Evolutionary conservation across 35 echinoderm and acorn worm genomes (phyloP).

Genomic region (Acanthaster planci): DNA sequence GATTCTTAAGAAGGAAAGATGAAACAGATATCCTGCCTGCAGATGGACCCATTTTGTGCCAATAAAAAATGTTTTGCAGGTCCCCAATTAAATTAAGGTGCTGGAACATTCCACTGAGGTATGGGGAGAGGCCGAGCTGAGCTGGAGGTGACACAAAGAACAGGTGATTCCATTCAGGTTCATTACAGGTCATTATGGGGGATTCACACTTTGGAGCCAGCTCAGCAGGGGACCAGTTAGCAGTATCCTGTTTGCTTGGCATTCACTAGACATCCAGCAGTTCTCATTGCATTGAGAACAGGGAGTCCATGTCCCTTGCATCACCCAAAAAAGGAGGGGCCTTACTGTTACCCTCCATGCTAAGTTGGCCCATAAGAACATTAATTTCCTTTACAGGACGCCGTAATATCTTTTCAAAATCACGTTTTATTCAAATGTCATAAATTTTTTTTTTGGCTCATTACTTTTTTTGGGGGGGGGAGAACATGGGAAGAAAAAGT

Average conservation of each 20-base stretch:
- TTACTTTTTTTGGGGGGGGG: too few species aligned
- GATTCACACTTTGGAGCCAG: conserved; percentile 26
- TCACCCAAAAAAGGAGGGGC: not conserved
- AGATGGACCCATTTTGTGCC: too few species aligned
- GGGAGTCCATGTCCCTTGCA: not conserved
- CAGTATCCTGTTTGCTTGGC: conserved; percentile 18
- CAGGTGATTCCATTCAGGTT: conserved; percentile 26
- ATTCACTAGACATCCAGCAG: not conserved
- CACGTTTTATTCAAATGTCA: not conserved
- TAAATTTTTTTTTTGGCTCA: too few species aligned
- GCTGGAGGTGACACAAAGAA: conserved; percentile 15
- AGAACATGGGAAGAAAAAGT: too few species aligned
- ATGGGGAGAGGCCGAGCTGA: not conserved
- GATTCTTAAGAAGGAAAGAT: too few species aligned
- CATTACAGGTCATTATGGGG: conserved; percentile 19
- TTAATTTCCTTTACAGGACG: not conserved
- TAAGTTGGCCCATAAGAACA: not conserved
- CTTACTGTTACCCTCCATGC: not conserved
- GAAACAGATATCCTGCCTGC: too few species aligned
- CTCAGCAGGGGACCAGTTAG: conserved; percentile 23
- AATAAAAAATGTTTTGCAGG: not conserved
- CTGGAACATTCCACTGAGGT: not conserved
- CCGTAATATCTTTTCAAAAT: not conserved
- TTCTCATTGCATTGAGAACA: not conserved
- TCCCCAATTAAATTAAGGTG: conserved; percentile 16